phyloP scores from a whole-genome alignment of 1,140 invertebrate species.

The Apis mellifera region Amel_HAv3.1 CM009943.2:8203001-8203500 shows the following conservation, averaged over 20 bases:
- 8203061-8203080: conserved; percentile 34
- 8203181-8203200: neutral
- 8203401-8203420: no score
- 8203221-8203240: no score
- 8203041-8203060: conserved; percentile 40
- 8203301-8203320: no score
- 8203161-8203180: neutral
- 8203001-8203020: neutral
- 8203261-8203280: no score
- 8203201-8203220: neutral
- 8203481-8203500: neutral
- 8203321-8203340: no score
- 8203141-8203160: neutral
- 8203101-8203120: conserved; percentile 22
- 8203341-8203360: no score
- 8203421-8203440: neutral
- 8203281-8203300: no score
- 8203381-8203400: no score
- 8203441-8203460: neutral
- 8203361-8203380: no score
- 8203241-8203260: no score
- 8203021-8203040: conserved; percentile 9
- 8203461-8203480: neutral
- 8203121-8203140: neutral
- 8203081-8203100: conserved; percentile 36